phyloP scores from a whole-genome alignment of 1,140 invertebrate genomes.

The Solen grandis region DNA sequence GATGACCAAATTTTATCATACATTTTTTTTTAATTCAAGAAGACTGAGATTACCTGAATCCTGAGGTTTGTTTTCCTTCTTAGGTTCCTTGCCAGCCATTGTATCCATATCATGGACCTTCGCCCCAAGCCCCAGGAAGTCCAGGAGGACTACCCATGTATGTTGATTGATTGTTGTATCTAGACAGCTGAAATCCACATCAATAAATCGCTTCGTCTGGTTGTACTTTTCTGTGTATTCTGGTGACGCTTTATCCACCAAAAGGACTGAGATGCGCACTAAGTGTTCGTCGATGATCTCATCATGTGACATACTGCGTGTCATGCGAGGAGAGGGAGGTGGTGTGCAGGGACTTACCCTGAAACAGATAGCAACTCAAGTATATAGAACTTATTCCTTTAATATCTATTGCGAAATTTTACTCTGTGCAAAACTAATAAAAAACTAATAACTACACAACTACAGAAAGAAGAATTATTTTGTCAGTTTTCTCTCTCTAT shows the following conservation, averaged over 20 bases:
- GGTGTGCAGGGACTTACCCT: conserved; percentile 85
- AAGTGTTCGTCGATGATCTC: conserved; percentile 75
- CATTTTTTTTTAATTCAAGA: too few species aligned
- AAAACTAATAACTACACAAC: not conserved
- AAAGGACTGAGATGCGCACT: conserved; percentile 84
- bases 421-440: not conserved
- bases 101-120: conserved; percentile 72
- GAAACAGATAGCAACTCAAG: too few species aligned
- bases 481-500: not conserved
- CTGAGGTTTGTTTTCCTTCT: conserved; percentile 10
- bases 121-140: conserved; percentile 88
- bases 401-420: not conserved
- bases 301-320: conserved; percentile 60
- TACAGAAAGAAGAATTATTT: conserved; percentile 72
- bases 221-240: conserved; percentile 84
- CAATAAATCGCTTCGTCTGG: conserved; percentile 82
- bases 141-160: conserved; percentile 95
- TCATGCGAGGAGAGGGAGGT: conserved; percentile 85
- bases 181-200: conserved; percentile 94
- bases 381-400: too few species aligned
- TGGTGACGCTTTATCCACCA: conserved; percentile 84
- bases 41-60: conserved; percentile 50
- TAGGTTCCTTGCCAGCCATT: conserved; percentile 28
- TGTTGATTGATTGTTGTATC: conserved; percentile 94
- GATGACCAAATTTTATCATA: too few species aligned